Conservation (phyloP, 2,797 vertebrate genomes). For the Hemibagrus guttatus region DNA sequence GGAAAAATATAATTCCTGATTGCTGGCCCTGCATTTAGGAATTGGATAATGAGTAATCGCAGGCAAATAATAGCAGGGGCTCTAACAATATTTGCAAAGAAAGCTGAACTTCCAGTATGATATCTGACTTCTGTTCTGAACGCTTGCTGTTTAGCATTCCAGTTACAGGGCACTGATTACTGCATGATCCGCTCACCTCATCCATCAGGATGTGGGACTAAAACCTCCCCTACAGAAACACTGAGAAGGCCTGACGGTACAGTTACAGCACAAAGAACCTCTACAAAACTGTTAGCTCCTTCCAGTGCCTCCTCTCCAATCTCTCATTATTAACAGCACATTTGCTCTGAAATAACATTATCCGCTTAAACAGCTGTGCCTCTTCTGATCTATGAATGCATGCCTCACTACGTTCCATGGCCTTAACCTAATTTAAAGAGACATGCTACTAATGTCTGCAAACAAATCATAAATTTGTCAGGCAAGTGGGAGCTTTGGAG, state of each 20-base stretch:
- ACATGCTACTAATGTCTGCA: constrained; percentile 18
- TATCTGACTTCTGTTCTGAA: constrained; percentile 23
- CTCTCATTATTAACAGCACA: constrained; percentile 36
- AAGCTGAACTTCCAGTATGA: constrained; percentile 48
- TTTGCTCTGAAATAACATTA: constrained; percentile 12
- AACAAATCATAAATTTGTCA: constrained; percentile 40
- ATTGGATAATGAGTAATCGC: constrained; percentile 43
- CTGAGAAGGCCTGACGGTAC: background rate
- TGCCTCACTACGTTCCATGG: constrained; percentile 11
- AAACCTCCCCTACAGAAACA: constrained; percentile 36
- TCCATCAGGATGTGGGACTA: constrained; percentile 29
- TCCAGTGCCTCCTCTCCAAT: background rate
- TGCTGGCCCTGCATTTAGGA: constrained; percentile 23
- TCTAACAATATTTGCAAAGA: constrained; percentile 57
- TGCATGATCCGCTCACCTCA: constrained; percentile 58
- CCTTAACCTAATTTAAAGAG: background rate
- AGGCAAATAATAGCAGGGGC: constrained; percentile 53
- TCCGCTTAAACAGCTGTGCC: constrained; percentile 27
- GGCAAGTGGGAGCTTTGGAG: constrained; percentile 8
- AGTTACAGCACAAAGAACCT: constrained; percentile 19
- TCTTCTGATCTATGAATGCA: constrained; percentile 9
- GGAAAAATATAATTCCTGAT: background rate
- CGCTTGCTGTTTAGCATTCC: constrained; percentile 54
- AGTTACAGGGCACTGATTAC: constrained; percentile 52
- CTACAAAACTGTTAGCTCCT: background rate